Evolutionary conservation across 2,797 vertebrate genomes (phyloP).

Genomic region (Smutsia temminckii): DNA sequence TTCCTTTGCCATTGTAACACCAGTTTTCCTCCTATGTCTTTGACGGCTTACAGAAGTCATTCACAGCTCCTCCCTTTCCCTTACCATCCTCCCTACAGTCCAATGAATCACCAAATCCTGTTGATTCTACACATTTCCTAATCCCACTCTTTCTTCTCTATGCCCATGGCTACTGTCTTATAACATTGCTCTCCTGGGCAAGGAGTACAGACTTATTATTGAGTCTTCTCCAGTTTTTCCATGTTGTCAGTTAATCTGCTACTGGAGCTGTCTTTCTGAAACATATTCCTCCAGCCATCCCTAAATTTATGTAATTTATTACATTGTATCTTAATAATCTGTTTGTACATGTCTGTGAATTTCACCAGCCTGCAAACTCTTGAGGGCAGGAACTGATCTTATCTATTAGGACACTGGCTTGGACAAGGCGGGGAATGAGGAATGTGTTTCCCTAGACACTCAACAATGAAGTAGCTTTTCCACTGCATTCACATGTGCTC

Average conservation of each 20-base stretch:
- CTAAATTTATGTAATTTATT: constrained; percentile 47
- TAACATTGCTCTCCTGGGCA: neutral
- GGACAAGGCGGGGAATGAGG: neutral
- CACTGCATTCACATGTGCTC: neutral
- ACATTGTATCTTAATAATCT: constrained; percentile 41
- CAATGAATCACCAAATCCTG: constrained; percentile 35
- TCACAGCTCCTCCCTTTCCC: neutral
- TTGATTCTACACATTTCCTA: neutral
- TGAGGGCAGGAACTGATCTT: constrained; percentile 39
- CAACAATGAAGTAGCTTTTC: neutral
- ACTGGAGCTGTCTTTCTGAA: constrained; percentile 37
- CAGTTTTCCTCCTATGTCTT: neutral
- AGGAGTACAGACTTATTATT: neutral
- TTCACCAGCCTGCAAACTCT: constrained; percentile 20
- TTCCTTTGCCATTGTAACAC: constrained; percentile 4
- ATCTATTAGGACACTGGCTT: neutral
- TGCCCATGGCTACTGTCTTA: neutral
- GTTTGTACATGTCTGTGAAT: constrained; percentile 24
- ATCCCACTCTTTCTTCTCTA: neutral
- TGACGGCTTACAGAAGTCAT: constrained; percentile 22
- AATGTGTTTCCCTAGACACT: neutral
- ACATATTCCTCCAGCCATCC: neutral
- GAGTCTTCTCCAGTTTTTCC: constrained; percentile 25
- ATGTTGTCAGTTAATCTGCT: neutral
- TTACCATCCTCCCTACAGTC: neutral